A percentile compares a stretch with the other conserved stretches of the same genome.
phyloP scores from a whole-genome alignment of 2,113 vertebrate genomes.

The Plectropomus leopardus region DNA sequence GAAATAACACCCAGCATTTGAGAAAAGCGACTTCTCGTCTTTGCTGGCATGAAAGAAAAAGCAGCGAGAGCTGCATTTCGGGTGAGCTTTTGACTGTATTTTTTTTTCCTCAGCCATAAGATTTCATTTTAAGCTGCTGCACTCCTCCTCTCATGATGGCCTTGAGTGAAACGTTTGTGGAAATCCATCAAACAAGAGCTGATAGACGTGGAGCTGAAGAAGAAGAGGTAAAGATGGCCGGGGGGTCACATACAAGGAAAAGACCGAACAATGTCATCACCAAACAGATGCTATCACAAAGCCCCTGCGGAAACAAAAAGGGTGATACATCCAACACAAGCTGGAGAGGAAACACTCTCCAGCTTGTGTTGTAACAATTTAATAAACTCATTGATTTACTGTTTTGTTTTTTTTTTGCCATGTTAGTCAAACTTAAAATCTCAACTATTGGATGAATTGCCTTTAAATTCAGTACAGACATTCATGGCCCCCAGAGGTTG shows the following conservation, averaged over 20 bases:
- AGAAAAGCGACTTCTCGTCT: background rate
- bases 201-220: conserved; percentile 26
- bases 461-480: too few species aligned
- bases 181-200: conserved; percentile 38
- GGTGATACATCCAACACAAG: conserved; percentile 16
- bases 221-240: conserved; percentile 22
- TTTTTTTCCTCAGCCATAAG: conserved; percentile 1
- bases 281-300: conserved; percentile 48
- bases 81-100: conserved; percentile 28
- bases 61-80: background rate
- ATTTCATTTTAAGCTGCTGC: conserved; percentile 40
- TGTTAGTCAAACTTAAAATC: background rate
- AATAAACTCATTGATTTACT: too few species aligned
- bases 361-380: too few species aligned
- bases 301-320: conserved; percentile 1
- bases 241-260: conserved; percentile 19
- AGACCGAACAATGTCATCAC: conserved; percentile 42
- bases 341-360: background rate
- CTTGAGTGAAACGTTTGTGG: conserved; percentile 44
- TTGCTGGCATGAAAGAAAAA: conserved; percentile 14
- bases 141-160: conserved; percentile 22
- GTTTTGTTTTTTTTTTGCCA: too few species aligned
- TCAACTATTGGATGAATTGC: background rate
- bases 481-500: background rate
- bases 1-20: conserved; percentile 35